These are phyloP conservation scores for Grammomys dolichurus DNA, from an alignment of 2,113 vertebrate species.

Conservation along the genomic window DNA sequence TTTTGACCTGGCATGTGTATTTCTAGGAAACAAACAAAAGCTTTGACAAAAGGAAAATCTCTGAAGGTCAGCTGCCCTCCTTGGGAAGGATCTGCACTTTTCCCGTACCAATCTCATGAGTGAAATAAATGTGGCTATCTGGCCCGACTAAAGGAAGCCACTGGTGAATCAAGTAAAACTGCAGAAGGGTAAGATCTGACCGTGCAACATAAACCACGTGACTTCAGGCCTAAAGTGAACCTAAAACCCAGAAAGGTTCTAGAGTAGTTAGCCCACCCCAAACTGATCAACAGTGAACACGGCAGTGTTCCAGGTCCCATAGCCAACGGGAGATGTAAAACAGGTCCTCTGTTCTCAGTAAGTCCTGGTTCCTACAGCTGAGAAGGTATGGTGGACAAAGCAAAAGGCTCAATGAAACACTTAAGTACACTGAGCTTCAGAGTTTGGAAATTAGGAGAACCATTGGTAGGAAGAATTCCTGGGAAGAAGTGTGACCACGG, in stretches of 20 bases:
- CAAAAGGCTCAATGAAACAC: neutral
- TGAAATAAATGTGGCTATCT: constrained; percentile 39
- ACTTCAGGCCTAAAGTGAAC: constrained; percentile 16
- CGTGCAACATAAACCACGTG: neutral
- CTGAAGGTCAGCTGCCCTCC: constrained; percentile 62
- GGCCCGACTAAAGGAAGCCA: neutral
- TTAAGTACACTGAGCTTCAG: neutral
- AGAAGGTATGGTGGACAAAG: constrained; percentile 20
- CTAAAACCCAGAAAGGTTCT: constrained; percentile 54
- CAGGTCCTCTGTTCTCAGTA: neutral
- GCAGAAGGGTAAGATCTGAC: constrained; percentile 1
- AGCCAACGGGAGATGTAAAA: neutral
- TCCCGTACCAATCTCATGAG: constrained; percentile 27
- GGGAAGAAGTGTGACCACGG: neutral
- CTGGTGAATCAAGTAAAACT: constrained; percentile 28
- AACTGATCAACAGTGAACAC: neutral
- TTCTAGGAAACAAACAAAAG: constrained; percentile 70
- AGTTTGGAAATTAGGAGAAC: constrained; percentile 50
- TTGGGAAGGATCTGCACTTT: constrained; percentile 3
- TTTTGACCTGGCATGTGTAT: constrained; percentile 55
- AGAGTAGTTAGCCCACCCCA: neutral
- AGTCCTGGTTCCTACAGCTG: neutral
- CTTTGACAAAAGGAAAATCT: constrained; percentile 76
- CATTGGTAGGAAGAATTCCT: constrained; percentile 39
- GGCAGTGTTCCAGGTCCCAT: neutral